Conservation (phyloP, 1,140 invertebrate genomes). For the Drosophila equinoxialis region DNA sequence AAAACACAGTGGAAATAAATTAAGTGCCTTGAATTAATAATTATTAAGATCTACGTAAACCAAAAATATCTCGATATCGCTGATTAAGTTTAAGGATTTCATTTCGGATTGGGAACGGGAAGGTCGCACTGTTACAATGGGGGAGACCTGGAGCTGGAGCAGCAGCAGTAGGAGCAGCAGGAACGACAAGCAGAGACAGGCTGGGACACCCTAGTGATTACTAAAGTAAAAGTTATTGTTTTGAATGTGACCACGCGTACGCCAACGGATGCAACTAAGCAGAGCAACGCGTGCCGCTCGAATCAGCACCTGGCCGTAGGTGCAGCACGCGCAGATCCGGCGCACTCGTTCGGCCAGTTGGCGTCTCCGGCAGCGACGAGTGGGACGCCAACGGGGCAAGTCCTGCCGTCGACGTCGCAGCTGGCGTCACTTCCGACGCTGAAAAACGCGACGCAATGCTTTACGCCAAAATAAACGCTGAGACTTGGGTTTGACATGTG, state of each 20-base stretch:
- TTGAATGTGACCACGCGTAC: conserved; percentile 70
- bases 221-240: conserved; percentile 76
- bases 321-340: conserved; percentile 68
- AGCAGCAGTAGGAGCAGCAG: conserved; percentile 7
- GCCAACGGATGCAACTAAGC: conserved; percentile 72
- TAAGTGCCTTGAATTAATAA: conserved; percentile 45
- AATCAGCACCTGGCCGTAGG: conserved; percentile 65
- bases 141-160: not conserved
- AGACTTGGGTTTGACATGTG: conserved; percentile 53
- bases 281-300: conserved; percentile 65
- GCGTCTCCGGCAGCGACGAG: conserved; percentile 65
- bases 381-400: conserved; percentile 66
- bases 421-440: conserved; percentile 71
- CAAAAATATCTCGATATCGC: conserved; percentile 59
- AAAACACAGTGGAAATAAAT: conserved; percentile 75
- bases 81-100: conserved; percentile 55
- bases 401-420: conserved; percentile 72
- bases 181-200: not conserved
- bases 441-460: conserved; percentile 67
- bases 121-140: conserved; percentile 28
- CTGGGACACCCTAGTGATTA: conserved; percentile 49
- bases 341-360: conserved; percentile 65
- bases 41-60: conserved; percentile 42
- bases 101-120: conserved; percentile 22
- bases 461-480: conserved; percentile 71